These are phyloP conservation scores for Microplitis mediator DNA, from an alignment of 1,140 invertebrate genomes.

Conservation along the genomic window DNA sequence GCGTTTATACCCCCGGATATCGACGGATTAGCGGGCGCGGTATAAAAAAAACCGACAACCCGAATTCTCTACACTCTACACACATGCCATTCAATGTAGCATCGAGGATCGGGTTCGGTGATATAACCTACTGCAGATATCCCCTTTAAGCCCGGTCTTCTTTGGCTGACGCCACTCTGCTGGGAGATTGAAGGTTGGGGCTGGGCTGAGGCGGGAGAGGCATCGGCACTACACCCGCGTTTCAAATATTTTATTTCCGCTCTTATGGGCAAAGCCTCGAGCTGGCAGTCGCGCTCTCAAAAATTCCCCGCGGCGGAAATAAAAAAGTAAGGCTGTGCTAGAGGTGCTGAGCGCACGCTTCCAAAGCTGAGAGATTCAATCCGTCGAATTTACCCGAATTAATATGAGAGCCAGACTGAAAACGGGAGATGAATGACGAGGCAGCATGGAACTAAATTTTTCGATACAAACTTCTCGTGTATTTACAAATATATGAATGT, in stretches of 20 bases:
- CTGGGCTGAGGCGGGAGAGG: no score
- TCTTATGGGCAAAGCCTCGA: conserved; percentile 39
- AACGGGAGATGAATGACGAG: not conserved
- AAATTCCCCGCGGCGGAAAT: conserved; percentile 27
- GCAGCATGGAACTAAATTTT: not conserved
- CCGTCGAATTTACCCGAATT: conserved; percentile 19
- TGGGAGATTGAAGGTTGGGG: not conserved
- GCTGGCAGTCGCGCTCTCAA: conserved; percentile 22
- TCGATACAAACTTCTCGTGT: not conserved
- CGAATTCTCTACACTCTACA: not conserved
- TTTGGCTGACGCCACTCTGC: not conserved
- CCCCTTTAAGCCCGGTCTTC: not conserved
- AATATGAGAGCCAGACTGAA: conserved; percentile 11
- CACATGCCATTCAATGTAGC: not conserved
- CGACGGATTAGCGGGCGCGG: conserved; percentile 36
- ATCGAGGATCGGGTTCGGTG: conserved; percentile 25
- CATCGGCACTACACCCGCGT: conserved; percentile 27
- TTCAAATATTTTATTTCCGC: conserved; percentile 59
- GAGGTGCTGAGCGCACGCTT: conserved; percentile 11
- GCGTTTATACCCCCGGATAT: conserved; percentile 30
- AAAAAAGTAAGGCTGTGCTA: not conserved
- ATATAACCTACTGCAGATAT: conserved; percentile 23
- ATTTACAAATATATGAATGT: no score
- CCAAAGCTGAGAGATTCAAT: conserved; percentile 26
- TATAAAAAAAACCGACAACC: conserved; percentile 10